A percentile compares a stretch with the other conserved stretches of the same genome.
Conservation (phyloP, 2,888 invertebrate genomes). For the Hydriomena furcata region DNA sequence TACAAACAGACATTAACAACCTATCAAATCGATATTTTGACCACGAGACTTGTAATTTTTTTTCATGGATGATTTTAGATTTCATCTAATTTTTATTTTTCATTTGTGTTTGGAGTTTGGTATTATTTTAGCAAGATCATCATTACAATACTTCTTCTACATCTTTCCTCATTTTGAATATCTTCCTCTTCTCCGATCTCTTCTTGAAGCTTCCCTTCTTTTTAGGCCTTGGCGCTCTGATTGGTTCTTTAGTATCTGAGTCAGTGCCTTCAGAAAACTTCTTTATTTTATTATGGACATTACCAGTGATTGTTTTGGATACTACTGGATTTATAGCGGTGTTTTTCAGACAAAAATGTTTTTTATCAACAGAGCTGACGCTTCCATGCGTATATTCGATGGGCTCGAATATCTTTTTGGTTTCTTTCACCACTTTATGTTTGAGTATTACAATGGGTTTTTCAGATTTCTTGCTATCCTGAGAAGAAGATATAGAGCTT, state of each 20-base stretch:
- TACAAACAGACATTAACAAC: conserved; percentile 13
- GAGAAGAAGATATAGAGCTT: conserved; percentile 64
- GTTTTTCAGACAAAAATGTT: conserved; percentile 46
- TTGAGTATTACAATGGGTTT: conserved; percentile 39
- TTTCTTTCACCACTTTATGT: conserved; percentile 57
- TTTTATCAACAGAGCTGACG: conserved; percentile 52
- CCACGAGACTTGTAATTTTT: neutral
- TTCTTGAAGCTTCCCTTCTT: conserved; percentile 65
- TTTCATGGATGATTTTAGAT: neutral
- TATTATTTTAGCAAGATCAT: too few species aligned
- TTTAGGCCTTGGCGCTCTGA: conserved; percentile 58
- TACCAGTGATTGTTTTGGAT: conserved; percentile 59
- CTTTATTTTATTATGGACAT: conserved; percentile 75
- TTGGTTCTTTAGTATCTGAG: conserved; percentile 54
- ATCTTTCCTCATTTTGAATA: conserved; percentile 70
- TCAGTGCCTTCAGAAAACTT: conserved; percentile 62
- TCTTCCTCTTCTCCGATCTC: conserved; percentile 60
- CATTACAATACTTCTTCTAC: conserved; percentile 68
- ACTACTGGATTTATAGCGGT: conserved; percentile 50
- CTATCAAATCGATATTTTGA: neutral
- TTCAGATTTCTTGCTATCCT: conserved; percentile 51
- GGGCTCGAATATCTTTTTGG: conserved; percentile 66
- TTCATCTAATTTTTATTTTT: neutral
- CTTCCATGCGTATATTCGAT: conserved; percentile 52
- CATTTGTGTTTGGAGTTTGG: too few species aligned